Base-by-base conservation (phyloP, 2,113 vertebrate genomes). In the Heterotis niloticus region DNA sequence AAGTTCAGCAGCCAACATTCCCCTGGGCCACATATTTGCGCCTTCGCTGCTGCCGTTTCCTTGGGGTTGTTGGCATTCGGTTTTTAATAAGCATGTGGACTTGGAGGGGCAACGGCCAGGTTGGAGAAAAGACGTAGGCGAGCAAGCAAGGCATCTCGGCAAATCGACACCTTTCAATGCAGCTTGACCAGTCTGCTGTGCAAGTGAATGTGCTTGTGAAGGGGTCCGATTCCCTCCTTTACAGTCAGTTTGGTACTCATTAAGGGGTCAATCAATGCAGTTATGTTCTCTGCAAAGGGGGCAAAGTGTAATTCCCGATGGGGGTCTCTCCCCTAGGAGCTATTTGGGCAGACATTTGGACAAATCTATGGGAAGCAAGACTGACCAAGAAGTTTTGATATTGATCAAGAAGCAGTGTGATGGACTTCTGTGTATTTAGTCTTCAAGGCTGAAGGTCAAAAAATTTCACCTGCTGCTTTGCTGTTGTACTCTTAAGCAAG, bases 401-500 rank as follows among this genome's bases (percentile, higher is more conserved):
- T 54, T 72, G 69, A 72, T 51, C 34, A 44, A 7, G 34, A 44
- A 44, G 34, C 7, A 7, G 34, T 44, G 2, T 44, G 34, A 7
- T 44, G 34, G 34, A 44, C 7, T 44, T 44, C 34, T 23, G 18
- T 20, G 69, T 11, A 51, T 23, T 18, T 52, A 52, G 10, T 17
- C 44, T 72, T 51, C 54, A 23, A 51, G 54, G 54, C 11, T 51
- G 54, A 34, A 72, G 44, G n/a, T 54, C 54, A 70, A 44, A n/a
- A 72, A 72, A 72, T n/a, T 5, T 34, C 69, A 52, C 10, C 51
- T 54, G 44, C 44, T n/a, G n/a, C 44, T 52, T 54, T 72, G 69
- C 24, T 72, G 17, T 72, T 72, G 34, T 71, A 71, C 68, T 29
- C 28, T 52, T 72, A 34, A 72, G 69, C 20, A 11, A 72, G 17